Percentiles rank a stretch among this genome's conserved stretches.
Conservation (phyloP, 2,888 invertebrate species). For the Lasioglossum zephyrum region DNA sequence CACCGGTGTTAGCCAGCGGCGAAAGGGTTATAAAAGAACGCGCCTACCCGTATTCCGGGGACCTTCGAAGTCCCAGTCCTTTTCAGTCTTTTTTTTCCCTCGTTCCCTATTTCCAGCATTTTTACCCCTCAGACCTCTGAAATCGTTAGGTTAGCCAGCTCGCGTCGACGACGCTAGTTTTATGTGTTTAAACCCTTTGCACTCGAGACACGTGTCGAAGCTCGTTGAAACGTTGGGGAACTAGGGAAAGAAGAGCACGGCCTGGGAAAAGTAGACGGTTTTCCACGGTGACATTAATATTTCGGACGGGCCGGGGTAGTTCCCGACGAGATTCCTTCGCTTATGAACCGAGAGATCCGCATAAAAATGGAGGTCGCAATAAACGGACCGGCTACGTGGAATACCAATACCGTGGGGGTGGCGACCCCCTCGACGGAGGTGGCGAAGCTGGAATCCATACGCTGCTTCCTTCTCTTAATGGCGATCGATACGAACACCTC, state of each 20-base stretch:
- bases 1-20: constrained; percentile 24
- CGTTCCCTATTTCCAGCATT: background rate
- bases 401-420: constrained; percentile 7
- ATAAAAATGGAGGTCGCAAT: constrained; percentile 37
- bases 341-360: constrained; percentile 34
- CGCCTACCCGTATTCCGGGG: constrained; percentile 39
- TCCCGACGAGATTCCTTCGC: constrained; percentile 6
- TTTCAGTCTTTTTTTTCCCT: background rate
- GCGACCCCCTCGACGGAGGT: background rate
- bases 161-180: constrained; percentile 6
- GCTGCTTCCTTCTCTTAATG: background rate
- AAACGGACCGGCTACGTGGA: constrained; percentile 19
- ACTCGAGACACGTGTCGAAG: constrained; percentile 43
- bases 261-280: background rate
- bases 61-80: constrained; percentile 34
- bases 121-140: background rate
- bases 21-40: constrained; percentile 69
- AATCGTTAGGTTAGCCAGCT: constrained; percentile 26
- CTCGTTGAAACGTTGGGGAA: background rate
- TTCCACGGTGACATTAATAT: constrained; percentile 38
- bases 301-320: constrained; percentile 13
- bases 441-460: background rate
- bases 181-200: constrained; percentile 43
- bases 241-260: background rate
- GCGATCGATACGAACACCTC: constrained; percentile 18